Conservation (phyloP, 1,140 invertebrate species). For the Bombus terrestris region DNA sequence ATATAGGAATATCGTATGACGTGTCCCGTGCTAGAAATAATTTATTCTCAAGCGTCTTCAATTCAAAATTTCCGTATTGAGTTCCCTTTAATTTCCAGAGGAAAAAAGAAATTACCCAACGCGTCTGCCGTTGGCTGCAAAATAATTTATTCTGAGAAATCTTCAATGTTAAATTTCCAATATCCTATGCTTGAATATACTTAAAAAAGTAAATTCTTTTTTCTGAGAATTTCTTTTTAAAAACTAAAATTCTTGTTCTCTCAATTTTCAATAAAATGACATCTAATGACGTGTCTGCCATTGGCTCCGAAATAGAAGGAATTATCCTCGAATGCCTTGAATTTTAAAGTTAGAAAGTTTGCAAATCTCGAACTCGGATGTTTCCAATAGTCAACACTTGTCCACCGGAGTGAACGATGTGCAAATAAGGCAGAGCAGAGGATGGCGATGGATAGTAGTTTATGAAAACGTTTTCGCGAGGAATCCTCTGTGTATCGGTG, state of each 20-base stretch:
- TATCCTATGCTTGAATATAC: not conserved
- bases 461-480: slow-evolving; percentile 45
- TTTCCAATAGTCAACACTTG: not conserved
- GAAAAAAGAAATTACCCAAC: no score
- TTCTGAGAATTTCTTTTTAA: no score
- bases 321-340: not conserved
- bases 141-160: not conserved
- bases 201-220: no score
- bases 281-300: not conserved
- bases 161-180: not conserved
- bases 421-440: no score
- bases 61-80: not conserved
- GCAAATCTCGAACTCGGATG: not conserved
- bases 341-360: not conserved
- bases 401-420: not conserved
- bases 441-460: not conserved
- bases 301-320: not conserved
- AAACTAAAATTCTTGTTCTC: no score
- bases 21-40: not conserved
- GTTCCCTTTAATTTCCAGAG: not conserved
- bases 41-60: not conserved
- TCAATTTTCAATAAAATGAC: not conserved
- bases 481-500: slow-evolving; percentile 33
- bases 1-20: not conserved
- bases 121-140: not conserved